Evolutionary conservation across 2,113 vertebrate genomes (phyloP), one percentile per base, ranked within the genome.

Genomic region (Istiophorus platypterus): DNA sequence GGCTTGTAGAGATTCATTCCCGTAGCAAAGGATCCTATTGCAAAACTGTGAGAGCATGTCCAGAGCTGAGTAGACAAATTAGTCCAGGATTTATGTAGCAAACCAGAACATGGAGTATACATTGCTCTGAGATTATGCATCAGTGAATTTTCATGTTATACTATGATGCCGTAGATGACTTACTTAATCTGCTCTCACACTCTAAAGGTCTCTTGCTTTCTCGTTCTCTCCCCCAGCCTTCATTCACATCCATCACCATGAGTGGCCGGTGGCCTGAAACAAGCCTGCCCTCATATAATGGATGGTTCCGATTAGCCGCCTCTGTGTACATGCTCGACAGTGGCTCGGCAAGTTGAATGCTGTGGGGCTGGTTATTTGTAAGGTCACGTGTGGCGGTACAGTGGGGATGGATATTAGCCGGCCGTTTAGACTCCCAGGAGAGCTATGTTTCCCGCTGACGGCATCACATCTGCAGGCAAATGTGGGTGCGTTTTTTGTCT

Each of bases 201-300:
- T 78, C 63, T 62, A 84, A 76, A 86, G 75, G 76, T 85, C 82
- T 85, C 62, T 67, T 56, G 79, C 66, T 61, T n/a, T 77, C 78
- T 42, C 58, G 49, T 24, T 66, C 79, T 78, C 66, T 76, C 66
- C 58, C 57, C 37, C 57, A 59, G 57, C 77, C 51, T 90, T 89
- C 81, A 72, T 72, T 80, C 87, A 78, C 91, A 92, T 94, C 89
- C 82, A 89, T 93, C 89, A 87, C 71, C 11, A 37, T 20, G 85
- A 90, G 77, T 76, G 78, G 88, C 90, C 74, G 42, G 82, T 89
- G 86, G 89, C 91, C 89, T 85, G 87, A 92, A 91, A 90, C 88
- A 70, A 90, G 85, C 74, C 88, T 54, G 66, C 85, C 51, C 76
- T 14, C 52, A 14, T 56, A 72, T 93, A 94, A 94, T 89, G 87